Evolutionary conservation across 2,888 invertebrate species (phyloP), one percentile per base, ranked within the genome.

Genomic region (Petrolisthes cinctipes): DNA sequence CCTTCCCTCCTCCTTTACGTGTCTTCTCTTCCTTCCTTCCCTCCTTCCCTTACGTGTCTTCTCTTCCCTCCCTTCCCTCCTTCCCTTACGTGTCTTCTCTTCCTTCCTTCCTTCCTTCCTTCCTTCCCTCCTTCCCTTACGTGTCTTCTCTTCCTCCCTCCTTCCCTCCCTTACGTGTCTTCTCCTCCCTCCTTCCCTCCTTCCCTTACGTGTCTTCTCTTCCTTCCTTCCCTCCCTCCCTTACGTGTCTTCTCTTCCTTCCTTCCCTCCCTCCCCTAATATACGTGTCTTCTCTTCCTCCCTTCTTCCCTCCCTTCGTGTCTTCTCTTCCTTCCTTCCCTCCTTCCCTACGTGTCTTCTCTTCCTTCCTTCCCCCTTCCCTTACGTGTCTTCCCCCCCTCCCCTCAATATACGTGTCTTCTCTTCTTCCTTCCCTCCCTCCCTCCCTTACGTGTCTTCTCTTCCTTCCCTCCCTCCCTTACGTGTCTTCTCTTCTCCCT

Each of bases 271-370:
- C 73, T 37, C 37, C 79, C 51, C 53, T 11, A 17, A n/a, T n/a
- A n/a, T n/a, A n/a, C 61, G 61, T 9, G 61, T 17, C 17, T 17
- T 61, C 61, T 61, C 73, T 20, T 79, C 79, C 51, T 53, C 51
- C 79, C 51, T 53, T 79, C 79, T 79, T 79, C 53, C 37, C 79
- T 53, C 53, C 14, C 79, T 53, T 37, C 37, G 37, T 37, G 37
- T 79, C 79, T 53, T 53, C 37, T 37, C 37, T 23, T 61, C 61
- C 61, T 61, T 9, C 61, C 61, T 4, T 61, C 61, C 61, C 61
- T 1, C n/a, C n/a, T n/a, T n/a, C n/a, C n/a, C n/a, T 37, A 14
- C 53, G 9, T 75, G 14, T 75, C 37, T n/a, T 17, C 37, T n/a
- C 11, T 75, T 4, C 20, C 4, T 4, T 0, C 53, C 5, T 78